Conservation (phyloP, 2,888 invertebrate species). For the Timema podura region DNA sequence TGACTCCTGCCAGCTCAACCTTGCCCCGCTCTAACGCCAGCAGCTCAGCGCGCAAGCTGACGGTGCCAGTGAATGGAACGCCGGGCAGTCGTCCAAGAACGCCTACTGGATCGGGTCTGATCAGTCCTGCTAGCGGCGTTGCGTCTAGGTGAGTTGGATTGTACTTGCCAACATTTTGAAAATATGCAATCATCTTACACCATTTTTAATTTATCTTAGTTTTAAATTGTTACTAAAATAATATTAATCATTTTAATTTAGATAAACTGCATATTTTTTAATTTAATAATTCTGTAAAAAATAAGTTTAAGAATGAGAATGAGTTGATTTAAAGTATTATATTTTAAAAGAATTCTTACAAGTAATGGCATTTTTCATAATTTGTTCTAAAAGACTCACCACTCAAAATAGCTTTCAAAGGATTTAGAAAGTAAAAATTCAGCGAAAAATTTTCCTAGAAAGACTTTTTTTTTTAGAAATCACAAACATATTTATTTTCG, state of each 20-base stretch:
- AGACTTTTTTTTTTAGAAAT: too few relatives aligned
- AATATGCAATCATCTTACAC: not conserved
- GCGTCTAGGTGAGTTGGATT: slow-evolving; percentile 56
- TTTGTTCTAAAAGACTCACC: too few relatives aligned
- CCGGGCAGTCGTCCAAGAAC: slow-evolving; percentile 64
- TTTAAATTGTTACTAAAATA: slow-evolving; percentile 1
- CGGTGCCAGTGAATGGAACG: slow-evolving; percentile 35
- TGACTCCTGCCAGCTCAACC: slow-evolving; percentile 51
- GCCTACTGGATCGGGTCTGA: slow-evolving; percentile 65
- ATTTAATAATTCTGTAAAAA: not conserved
- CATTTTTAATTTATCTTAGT: not conserved
- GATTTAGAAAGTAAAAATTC: too few relatives aligned
- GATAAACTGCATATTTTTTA: not conserved
- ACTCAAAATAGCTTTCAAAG: too few relatives aligned
- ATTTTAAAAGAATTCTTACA: too few relatives aligned
- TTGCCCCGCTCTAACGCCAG: slow-evolving; percentile 24
- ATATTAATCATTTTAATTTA: not conserved
- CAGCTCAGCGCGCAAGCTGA: slow-evolving; percentile 33
- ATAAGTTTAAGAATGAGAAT: too few relatives aligned
- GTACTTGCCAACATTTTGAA: not conserved
- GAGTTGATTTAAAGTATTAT: too few relatives aligned
- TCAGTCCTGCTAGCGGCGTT: slow-evolving; percentile 67
- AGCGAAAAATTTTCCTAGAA: too few relatives aligned
- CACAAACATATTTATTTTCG: too few relatives aligned
- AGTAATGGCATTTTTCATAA: too few relatives aligned